These are phyloP conservation scores for Hexactinellida sp. DNA, from an alignment of 37 sponge, comb jelly and placozoan genomes.

Conservation along the genomic window DNA sequence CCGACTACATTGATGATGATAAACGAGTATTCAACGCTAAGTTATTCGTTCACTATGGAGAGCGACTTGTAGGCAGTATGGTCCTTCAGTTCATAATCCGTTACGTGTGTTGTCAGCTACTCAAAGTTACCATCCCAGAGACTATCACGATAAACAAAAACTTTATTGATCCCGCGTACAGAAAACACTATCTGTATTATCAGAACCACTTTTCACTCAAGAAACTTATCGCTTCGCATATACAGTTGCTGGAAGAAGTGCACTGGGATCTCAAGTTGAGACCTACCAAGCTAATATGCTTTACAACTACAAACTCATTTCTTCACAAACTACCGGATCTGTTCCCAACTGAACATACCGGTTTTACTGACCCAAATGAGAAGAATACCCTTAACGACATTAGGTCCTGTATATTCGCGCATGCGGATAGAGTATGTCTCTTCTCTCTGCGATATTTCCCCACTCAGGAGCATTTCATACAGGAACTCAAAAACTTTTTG, in stretches of 20 bases:
- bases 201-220: background rate
- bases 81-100: background rate
- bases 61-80: background rate
- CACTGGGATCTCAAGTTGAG: background rate
- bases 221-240: background rate
- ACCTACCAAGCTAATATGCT: background rate
- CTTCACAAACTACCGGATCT: background rate
- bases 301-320: conserved; percentile 4
- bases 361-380: background rate
- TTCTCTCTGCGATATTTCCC: conserved; percentile 1
- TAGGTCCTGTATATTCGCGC: background rate
- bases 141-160: background rate
- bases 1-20: background rate
- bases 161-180: background rate
- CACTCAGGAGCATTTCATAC: background rate
- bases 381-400: background rate
- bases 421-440: background rate
- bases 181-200: background rate
- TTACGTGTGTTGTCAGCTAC: conserved; percentile 10
- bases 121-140: background rate
- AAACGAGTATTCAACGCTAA: background rate
- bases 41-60: background rate
- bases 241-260: background rate
- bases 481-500: background rate
- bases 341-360: background rate